Conservation (phyloP, 2,797 vertebrate species). For the Acomys russatus region DNA sequence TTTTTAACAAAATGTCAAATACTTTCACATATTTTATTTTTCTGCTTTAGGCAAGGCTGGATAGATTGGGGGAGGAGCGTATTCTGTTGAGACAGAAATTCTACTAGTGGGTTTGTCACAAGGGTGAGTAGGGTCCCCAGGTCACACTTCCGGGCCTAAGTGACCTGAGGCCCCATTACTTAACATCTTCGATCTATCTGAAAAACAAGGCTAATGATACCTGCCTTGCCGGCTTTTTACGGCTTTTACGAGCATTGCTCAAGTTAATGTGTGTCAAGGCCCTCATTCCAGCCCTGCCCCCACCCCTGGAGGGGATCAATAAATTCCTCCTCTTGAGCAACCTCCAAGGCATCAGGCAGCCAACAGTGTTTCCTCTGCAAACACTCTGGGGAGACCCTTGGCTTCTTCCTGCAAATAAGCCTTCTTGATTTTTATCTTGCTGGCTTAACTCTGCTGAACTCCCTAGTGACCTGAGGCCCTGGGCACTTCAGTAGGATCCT, state of each 20-base stretch:
- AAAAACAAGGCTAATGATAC: not conserved
- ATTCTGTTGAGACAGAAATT: rapidly evolving
- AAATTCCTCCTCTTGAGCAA: not conserved
- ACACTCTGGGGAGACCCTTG: not conserved
- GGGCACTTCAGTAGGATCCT: not conserved
- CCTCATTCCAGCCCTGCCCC: not conserved
- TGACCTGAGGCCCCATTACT: not conserved
- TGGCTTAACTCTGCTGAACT: not conserved
- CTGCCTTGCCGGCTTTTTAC: not conserved
- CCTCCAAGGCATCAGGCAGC: not conserved
- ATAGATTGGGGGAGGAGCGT: not conserved
- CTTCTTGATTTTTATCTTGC: not conserved
- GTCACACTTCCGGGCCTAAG: not conserved
- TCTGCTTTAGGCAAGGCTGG: not conserved
- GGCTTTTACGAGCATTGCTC: not conserved
- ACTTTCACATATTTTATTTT: not conserved
- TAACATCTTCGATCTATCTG: not conserved
- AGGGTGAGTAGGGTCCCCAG: not conserved
- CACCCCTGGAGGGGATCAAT: not conserved
- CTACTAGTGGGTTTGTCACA: rapidly evolving
- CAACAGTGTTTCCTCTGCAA: not conserved
- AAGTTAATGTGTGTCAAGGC: constrained; percentile 18
- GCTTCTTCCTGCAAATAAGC: not conserved
- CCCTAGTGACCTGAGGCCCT: not conserved
- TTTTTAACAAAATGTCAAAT: not conserved